phyloP scores from a whole-genome alignment of 2,113 vertebrate species.

The Porphyrio hochstetteri region DNA sequence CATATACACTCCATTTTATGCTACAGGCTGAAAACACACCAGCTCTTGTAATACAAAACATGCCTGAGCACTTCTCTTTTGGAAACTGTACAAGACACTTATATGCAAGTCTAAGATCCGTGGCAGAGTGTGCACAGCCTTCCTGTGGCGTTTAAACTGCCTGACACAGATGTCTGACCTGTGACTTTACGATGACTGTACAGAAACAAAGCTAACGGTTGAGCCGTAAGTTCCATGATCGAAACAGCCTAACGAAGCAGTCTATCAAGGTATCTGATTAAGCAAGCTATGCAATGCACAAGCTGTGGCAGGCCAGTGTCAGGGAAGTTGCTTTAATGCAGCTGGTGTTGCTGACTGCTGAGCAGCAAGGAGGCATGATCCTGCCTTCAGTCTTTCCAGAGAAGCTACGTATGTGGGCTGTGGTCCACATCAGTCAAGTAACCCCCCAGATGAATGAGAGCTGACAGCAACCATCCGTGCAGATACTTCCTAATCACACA shows the following conservation, averaged over 20 bases:
- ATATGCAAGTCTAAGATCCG: not conserved
- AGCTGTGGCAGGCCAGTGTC: not conserved
- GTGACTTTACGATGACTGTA: not conserved
- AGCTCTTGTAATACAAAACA: not conserved
- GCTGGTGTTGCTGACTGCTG: not conserved
- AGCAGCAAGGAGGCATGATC: not conserved
- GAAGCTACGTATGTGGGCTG: not conserved
- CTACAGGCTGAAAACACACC: not conserved
- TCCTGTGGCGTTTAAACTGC: not conserved
- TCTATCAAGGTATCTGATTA: not conserved
- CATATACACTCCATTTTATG: not conserved
- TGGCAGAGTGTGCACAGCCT: not conserved
- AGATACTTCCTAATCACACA: not conserved
- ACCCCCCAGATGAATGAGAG: not conserved
- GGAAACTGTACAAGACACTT: not conserved
- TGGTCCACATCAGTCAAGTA: accelerated
- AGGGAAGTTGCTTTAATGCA: not conserved
- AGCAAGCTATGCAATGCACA: not conserved
- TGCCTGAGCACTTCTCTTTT: accelerated
- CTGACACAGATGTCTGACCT: not conserved
- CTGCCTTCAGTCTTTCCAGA: not conserved
- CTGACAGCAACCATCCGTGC: not conserved
- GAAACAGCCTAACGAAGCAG: not conserved
- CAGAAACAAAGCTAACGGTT: not conserved
- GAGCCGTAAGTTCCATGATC: not conserved